Base-by-base conservation (phyloP, 2,888 invertebrate species). In the Pseudococcus longispinus region DNA sequence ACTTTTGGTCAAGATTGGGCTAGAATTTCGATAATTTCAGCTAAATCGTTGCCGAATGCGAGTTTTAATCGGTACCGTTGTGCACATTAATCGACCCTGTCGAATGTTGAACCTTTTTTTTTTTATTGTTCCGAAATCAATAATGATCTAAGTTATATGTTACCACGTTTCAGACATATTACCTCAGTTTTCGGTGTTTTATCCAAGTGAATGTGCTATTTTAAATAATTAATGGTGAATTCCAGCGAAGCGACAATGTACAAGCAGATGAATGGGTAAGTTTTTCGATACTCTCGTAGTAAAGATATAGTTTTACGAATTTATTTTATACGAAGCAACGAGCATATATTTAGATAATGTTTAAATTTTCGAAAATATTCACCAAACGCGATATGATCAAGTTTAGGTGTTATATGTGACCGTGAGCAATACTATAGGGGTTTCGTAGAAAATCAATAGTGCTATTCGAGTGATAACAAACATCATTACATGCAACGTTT, bases 241-340 rank as follows among this genome's bases (percentile, higher is more conserved):
- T 55, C 60, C 60, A 23, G 0, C 8, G 55, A 55, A 55, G 55
- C 20, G 11, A 70, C 32, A 32, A 74, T 74, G 74, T 74, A 5
- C 74, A 74, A 74, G 32, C 29, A 18, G 74, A 32, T 32, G 74
- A 74, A 74, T 74, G 74, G 74, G 74, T 74, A 32, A 74, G 74
- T 18, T 8, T 23, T 60, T 20, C 20, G n/a, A 20, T 9, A 6
- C 44, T 13, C 2, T 11, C 44, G 13, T 44, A 37, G 1, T 44
- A 13, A 44, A 13, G 3, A 5, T 44, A 13, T 44, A 44, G 32
- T 44, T 44, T 44, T 46, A 15, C 13, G 13, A 13, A 46, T 46
- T 11, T 11, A 9, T 1, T 11, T 1, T 15, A 11, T 46, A 15
- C 44, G 44, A 46, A 15, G 44, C 15, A 15, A 46, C 44, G 13